Base-by-base conservation (phyloP, 2,888 invertebrate genomes). In the Terebella lapidaria region DNA sequence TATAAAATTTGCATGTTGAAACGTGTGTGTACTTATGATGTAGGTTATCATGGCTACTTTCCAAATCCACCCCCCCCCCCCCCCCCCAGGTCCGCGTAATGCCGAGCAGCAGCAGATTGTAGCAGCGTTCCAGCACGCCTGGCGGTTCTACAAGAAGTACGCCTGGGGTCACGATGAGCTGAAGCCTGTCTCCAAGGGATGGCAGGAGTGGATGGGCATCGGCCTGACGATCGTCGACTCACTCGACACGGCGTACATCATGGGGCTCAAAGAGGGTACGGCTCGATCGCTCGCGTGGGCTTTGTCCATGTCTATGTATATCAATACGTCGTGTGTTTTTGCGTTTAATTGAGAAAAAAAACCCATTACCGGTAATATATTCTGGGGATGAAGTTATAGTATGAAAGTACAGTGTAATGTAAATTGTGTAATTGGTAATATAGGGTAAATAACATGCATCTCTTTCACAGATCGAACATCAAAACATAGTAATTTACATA, bases 151-250 rank as follows among this genome's bases (percentile, higher is more conserved):
- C 80, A 92, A 89, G 77, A 86, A 88, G 61, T 90, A 88, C 81
- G 96, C 97, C 0, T 99, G 97, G 97, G 97, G 97, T 1, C 91
- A 93, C 74, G 99, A 99, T 79, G 93, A 95, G 76, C 83, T 99
- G 52, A 92, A 90, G 74, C 97, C 99, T 0, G 87, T 96, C 30
- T 88, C 92, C 0, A 89, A 88, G 71, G 85, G 87, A 66, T 87
- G 88, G 62, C 87, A 88, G 58, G 92, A 96, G 75, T 99, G 97
- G 97, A 97, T 99, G 82, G 90, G 90, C 0, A 84, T 97, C 1
- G 97, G 96, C 0, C 85, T 99, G 22, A 94, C 94, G 1, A 90
- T 99, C 67, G 88, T 99, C 0, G 99, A 99, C 83, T 88, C 92
- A 0, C 81, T 99, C 66, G 99, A 99, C 78, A 97, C 97, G 0